Conservation (phyloP, 2,113 vertebrate species). For the Melanerpes aurifrons region DNA sequence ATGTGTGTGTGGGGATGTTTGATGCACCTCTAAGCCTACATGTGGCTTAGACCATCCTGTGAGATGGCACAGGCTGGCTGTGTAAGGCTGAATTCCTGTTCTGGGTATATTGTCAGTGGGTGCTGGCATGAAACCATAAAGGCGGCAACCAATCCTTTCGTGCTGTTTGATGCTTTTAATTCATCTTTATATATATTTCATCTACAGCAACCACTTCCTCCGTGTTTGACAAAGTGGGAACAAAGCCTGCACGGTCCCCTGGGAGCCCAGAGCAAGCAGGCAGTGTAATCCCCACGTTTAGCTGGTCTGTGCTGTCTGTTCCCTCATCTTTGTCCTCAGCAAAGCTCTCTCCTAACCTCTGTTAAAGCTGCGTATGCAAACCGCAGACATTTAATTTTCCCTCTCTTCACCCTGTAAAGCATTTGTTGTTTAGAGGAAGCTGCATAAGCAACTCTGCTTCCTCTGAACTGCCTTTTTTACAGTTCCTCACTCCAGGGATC, state of each 20-base stretch:
- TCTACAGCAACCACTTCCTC: background rate
- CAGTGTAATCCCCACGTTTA: background rate
- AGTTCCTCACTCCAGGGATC: background rate
- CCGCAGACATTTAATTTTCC: conserved; percentile 5
- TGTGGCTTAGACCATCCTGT: background rate
- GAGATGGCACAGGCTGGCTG: background rate
- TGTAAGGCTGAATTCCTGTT: background rate
- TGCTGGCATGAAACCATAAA: background rate
- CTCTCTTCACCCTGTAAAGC: background rate
- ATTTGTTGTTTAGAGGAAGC: background rate
- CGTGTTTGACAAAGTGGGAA: conserved; percentile 13
- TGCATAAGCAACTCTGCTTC: background rate
- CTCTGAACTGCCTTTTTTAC: background rate
- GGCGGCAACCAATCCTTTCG: background rate
- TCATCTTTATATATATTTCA: conserved; percentile 11
- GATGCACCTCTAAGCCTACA: accelerated
- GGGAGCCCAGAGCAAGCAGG: background rate
- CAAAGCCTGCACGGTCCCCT: background rate
- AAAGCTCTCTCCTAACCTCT: conserved; percentile 5
- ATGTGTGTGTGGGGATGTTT: too few species aligned
- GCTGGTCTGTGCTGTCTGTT: conserved; percentile 12
- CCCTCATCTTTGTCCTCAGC: background rate
- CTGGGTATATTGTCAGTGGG: background rate
- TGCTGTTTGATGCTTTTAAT: conserved; percentile 24
- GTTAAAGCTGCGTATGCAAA: background rate